phyloP scores from a whole-genome alignment of 2,797 vertebrate species.

The Percopsis omiscomaycus region DNA sequence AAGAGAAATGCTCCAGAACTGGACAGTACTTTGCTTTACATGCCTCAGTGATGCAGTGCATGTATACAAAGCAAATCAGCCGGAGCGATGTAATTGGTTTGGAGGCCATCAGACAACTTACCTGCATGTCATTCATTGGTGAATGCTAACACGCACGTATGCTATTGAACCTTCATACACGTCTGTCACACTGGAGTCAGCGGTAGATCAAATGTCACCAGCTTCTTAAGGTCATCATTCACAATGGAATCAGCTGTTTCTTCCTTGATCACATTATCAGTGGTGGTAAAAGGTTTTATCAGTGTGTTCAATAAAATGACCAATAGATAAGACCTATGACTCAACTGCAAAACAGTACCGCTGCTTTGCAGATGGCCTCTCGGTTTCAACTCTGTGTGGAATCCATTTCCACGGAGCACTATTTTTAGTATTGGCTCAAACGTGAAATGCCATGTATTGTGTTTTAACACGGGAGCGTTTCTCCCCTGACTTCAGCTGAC shows the following conservation, averaged over 20 bases:
- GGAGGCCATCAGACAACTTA: neutral
- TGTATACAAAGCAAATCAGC: constrained; percentile 5
- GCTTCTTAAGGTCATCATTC: neutral
- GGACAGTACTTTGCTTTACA: constrained; percentile 4
- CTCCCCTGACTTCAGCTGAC: constrained; percentile 30
- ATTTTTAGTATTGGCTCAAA: constrained; percentile 50
- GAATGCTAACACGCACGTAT: neutral
- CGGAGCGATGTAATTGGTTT: constrained; percentile 18
- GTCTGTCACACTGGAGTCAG: neutral
- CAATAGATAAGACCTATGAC: neutral
- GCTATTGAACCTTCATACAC: neutral
- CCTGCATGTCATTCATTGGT: neutral
- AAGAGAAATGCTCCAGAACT: neutral
- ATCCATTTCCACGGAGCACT: constrained; percentile 37
- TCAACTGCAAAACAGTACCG: constrained; percentile 4
- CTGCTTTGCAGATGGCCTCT: constrained; percentile 31
- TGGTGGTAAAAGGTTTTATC: neutral
- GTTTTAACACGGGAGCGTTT: constrained; percentile 24
- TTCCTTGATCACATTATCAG: neutral
- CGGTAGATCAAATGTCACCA: neutral
- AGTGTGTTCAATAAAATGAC: neutral
- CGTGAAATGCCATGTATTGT: constrained; percentile 33
- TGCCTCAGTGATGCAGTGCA: neutral
- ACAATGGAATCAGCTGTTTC: neutral
- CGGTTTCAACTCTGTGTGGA: constrained; percentile 28